Conservation (phyloP, 2,888 invertebrate species). For the Eristalis arbustorum region DNA sequence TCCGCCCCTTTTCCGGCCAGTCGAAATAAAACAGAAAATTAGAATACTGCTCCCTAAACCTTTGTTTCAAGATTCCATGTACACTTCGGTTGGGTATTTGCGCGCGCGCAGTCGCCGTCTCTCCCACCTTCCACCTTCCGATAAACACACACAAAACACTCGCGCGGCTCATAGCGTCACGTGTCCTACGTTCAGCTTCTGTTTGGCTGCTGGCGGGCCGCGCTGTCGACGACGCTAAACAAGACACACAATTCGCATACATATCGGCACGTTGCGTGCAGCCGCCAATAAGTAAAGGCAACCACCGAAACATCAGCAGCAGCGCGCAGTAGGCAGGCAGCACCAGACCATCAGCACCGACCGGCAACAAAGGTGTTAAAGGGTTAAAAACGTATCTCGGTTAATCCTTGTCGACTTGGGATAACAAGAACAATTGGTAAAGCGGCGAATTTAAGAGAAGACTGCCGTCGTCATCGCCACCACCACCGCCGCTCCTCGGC, state of each 20-base stretch:
- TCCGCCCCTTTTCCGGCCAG: background rate
- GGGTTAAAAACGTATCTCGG: constrained; percentile 69
- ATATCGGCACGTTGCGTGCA: constrained; percentile 61
- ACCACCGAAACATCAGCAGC: constrained; percentile 21
- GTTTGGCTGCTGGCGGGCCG: constrained; percentile 38
- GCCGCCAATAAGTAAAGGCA: constrained; percentile 64
- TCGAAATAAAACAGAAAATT: constrained; percentile 58
- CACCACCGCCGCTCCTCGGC: constrained; percentile 14
- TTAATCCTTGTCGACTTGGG: constrained; percentile 70
- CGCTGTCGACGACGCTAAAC: constrained; percentile 63
- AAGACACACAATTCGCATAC: constrained; percentile 54
- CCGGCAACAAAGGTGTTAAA: constrained; percentile 69
- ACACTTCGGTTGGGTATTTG: constrained; percentile 51
- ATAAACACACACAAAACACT: constrained; percentile 5
- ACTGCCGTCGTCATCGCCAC: background rate
- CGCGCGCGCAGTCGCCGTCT: background rate
- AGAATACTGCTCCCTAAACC: constrained; percentile 52
- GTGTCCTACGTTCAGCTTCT: constrained; percentile 68
- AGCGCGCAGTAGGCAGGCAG: constrained; percentile 10
- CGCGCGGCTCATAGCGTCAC: constrained; percentile 59
- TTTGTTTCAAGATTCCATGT: constrained; percentile 58
- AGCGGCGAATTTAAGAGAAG: constrained; percentile 68
- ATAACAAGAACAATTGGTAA: constrained; percentile 70
- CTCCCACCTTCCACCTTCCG: background rate
- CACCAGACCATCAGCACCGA: constrained; percentile 4